phyloP scores from a whole-genome alignment of 2,888 invertebrate species.

The Venustoraphidia nigricollis region DNA sequence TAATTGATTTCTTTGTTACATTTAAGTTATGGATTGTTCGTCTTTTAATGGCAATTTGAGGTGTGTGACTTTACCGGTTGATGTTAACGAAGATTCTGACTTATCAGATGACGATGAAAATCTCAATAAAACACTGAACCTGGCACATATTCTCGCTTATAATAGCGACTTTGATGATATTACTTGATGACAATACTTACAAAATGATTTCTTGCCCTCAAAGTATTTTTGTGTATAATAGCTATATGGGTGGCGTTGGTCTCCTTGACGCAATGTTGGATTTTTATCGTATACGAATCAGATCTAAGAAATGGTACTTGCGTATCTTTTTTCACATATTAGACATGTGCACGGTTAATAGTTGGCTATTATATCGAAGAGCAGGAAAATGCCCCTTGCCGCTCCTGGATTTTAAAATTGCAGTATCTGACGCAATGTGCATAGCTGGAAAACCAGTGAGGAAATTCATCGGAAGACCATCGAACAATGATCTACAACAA shows the following conservation, averaged over 20 bases:
- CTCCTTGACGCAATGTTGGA: constrained; percentile 11
- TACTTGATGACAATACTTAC: constrained; percentile 7
- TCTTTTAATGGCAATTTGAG: no score
- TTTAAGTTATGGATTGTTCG: no score
- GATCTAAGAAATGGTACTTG: constrained; percentile 10
- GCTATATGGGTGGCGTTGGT: constrained; percentile 14
- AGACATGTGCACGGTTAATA: constrained; percentile 8
- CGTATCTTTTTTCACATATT: constrained; percentile 10
- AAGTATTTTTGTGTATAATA: constrained; percentile 11
- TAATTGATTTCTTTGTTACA: no score
- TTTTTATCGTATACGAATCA: constrained; percentile 9
- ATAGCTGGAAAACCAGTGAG: constrained; percentile 1
- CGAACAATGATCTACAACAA: constrained; percentile 1
- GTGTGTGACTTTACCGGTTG: no score
- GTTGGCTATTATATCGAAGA: constrained; percentile 8
- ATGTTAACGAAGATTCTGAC: no score
- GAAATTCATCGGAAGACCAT: constrained; percentile 3
- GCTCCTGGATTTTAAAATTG: constrained; percentile 2
- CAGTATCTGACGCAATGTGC: constrained; percentile 1
- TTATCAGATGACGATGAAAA: no score
- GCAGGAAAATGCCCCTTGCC: not conserved
- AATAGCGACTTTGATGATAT: no score
- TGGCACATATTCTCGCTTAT: no score
- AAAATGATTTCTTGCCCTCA: constrained; percentile 8
- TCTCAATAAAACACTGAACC: no score